phyloP scores from a whole-genome alignment of 2,797 vertebrate genomes.

The Hapalemur alaotrensis region DNA sequence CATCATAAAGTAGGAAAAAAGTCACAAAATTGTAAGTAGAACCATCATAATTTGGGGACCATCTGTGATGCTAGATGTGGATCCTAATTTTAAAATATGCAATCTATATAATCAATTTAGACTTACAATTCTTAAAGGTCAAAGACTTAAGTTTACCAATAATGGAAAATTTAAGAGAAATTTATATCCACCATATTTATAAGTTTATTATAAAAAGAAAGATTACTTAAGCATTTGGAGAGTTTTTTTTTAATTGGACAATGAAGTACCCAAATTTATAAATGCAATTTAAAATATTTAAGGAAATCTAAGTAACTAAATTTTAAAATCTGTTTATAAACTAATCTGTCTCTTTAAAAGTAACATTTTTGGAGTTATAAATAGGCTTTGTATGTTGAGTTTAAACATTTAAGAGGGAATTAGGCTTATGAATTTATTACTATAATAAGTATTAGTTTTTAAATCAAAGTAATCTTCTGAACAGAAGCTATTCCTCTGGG shows the following conservation, averaged over 20 bases:
- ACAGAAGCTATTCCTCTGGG: background rate
- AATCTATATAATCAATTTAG: background rate
- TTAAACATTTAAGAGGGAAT: background rate
- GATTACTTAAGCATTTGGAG: background rate
- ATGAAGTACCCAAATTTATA: background rate
- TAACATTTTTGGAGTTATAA: background rate
- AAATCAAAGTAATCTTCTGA: background rate
- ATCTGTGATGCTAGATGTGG: background rate
- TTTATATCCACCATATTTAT: background rate
- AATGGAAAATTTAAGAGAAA: background rate
- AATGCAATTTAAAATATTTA: conserved; percentile 13
- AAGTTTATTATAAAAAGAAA: background rate
- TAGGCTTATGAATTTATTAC: background rate
- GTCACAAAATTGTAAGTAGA: background rate
- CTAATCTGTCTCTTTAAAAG: background rate
- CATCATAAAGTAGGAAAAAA: background rate
- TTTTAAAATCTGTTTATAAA: background rate
- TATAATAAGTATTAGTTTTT: conserved; percentile 16
- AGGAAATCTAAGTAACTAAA: background rate
- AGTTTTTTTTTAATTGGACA: background rate
- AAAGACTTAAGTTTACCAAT: conserved; percentile 10
- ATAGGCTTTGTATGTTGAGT: background rate
- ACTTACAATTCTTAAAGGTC: conserved; percentile 13
- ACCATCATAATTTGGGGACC: background rate
- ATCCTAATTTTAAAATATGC: background rate